A percentile compares a stretch with the other conserved stretches of the same genome.
phyloP scores from a whole-genome alignment of 2,888 invertebrate genomes.

The Drosophila neotestacea region DNA sequence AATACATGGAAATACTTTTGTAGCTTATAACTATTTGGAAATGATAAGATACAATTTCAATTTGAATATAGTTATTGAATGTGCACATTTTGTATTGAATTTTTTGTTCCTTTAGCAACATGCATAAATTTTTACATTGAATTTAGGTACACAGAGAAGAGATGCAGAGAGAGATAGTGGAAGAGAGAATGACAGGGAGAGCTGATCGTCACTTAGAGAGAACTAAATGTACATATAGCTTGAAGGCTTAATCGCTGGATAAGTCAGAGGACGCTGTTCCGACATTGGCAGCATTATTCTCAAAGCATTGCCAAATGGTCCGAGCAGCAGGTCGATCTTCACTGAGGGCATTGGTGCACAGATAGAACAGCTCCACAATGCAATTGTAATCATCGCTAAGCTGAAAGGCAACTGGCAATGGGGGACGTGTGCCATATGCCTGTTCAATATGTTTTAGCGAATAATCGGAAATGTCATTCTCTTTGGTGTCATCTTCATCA shows the following conservation, averaged over 20 bases:
- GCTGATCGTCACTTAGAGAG: conserved; percentile 1
- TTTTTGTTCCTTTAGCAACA: not conserved
- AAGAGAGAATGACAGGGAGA: not conserved
- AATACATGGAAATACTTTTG: conserved; percentile 37
- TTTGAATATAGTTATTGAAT: conserved; percentile 7
- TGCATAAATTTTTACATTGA: conserved; percentile 42
- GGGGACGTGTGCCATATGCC: conserved; percentile 88
- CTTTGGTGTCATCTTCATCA: conserved; percentile 60
- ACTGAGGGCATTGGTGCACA: conserved; percentile 89
- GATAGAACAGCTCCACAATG: conserved; percentile 89
- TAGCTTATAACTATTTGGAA: conserved; percentile 25
- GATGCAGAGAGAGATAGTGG: not conserved
- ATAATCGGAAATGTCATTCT: conserved; percentile 51
- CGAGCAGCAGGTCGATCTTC: conserved; percentile 88
- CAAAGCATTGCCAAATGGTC: conserved; percentile 82
- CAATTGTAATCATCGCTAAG: conserved; percentile 87
- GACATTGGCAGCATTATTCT: conserved; percentile 58
- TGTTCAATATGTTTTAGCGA: conserved; percentile 46
- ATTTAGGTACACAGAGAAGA: conserved; percentile 18
- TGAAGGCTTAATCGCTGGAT: conserved; percentile 15
- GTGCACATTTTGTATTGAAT: conserved; percentile 12
- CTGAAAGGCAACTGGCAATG: conserved; percentile 88
- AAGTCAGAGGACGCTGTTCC: conserved; percentile 13
- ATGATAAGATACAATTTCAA: conserved; percentile 10
- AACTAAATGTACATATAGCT: not conserved